Evolutionary conservation across 2,888 invertebrate genomes (phyloP), one percentile per base, ranked within the genome.

Genomic region (Mesochorus sp.): DNA sequence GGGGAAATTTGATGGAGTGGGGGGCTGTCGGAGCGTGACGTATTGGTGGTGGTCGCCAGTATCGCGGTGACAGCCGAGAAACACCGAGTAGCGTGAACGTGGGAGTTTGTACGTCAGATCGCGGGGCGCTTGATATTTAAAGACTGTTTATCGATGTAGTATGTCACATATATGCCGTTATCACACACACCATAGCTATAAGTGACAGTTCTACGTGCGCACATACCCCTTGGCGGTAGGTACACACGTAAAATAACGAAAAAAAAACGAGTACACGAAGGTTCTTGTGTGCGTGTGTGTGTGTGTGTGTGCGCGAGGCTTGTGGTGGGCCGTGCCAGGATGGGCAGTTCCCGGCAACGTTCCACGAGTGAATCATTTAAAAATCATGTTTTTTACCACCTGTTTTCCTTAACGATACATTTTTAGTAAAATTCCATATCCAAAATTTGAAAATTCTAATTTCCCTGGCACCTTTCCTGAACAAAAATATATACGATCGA

Each of bases 101-200:
- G n/a, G n/a, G n/a, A n/a, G n/a, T n/a, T n/a, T n/a, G n/a, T n/a
- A n/a, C n/a, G n/a, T n/a, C n/a, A n/a, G n/a, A n/a, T 12, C 49
- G 47, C 70, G 64, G 37, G 51, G 21, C 55, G 24, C 1, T 51
- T 24, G 42, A 39, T 49, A 39, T 59, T 31, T 10, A 39, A 66
- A 34, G 70, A 61, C 55, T 61, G n/a, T 34, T 19, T 71, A 76
- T 76, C 71, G 76, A 76, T 71, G 71, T 76, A 76, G 76, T 66
- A 76, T 53, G 75, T 70, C 49, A 34, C 37, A 21, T 76, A 28
- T 26, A 64, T 66, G 51, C 42, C 42, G 42, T 59, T 19, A 31
- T 44, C 19, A 47, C 44, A n/a, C 26, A 47, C 55, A 57, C 55
- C 12, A 31, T 66, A 71, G 71, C 57, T 28, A 24, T 57, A 51